These are phyloP conservation scores for Noctilio leporinus DNA, from an alignment of 2,113 vertebrate genomes.

Conservation along the genomic window DNA sequence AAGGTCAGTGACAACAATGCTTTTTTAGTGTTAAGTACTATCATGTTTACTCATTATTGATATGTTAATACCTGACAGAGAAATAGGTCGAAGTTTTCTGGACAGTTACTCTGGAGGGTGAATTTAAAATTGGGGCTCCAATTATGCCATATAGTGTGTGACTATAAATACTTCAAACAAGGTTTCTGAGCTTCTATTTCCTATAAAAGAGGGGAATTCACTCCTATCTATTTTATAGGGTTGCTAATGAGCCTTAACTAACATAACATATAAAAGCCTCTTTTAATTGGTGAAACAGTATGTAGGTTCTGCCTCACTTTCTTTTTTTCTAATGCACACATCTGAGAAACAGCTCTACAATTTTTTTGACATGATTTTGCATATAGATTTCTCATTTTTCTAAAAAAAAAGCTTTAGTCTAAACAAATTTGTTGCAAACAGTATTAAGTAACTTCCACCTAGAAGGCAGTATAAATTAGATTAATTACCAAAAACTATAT, in stretches of 20 bases:
- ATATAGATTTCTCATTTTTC: neutral
- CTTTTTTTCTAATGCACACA: neutral
- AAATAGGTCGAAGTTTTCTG: neutral
- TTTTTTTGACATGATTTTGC: neutral
- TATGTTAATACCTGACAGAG: neutral
- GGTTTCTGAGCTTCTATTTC: neutral
- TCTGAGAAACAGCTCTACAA: neutral
- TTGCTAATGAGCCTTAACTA: neutral
- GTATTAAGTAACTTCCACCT: neutral
- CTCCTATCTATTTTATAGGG: neutral
- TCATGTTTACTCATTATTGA: neutral
- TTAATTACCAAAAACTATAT: neutral
- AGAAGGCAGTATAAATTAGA: neutral
- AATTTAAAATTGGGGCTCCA: neutral
- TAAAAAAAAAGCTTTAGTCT: neutral
- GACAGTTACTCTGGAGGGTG: neutral
- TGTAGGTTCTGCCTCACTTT: neutral
- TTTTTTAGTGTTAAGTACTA: neutral
- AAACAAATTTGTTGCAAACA: neutral
- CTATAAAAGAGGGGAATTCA: neutral
- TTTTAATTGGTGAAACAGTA: constrained; percentile 8
- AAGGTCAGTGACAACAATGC: neutral
- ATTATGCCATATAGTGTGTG: neutral
- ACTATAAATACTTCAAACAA: neutral
- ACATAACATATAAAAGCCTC: neutral